Evolutionary conservation across 2,888 invertebrate species (phyloP).

Genomic region (Mactromeris polynyma): DNA sequence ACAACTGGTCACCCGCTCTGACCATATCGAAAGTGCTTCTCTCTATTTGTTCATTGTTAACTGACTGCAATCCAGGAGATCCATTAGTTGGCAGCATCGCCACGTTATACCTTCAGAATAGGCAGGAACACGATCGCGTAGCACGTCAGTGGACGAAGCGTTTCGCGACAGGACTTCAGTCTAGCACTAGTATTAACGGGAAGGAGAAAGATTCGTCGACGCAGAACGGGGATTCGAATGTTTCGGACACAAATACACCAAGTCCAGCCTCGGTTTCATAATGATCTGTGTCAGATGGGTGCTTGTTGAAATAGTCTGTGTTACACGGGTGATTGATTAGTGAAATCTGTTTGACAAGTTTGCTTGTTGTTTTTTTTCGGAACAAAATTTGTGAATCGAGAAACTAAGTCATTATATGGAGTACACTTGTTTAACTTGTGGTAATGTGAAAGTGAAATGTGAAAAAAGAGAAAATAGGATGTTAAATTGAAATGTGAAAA

Average conservation of each 20-base stretch:
- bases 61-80: slow-evolving; percentile 99
- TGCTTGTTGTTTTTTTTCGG: not conserved
- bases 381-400: not conserved
- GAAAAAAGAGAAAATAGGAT: not conserved
- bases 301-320: slow-evolving; percentile 33
- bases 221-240: slow-evolving; percentile 47
- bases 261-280: slow-evolving; percentile 60
- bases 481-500: not conserved
- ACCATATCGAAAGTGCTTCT: slow-evolving; percentile 99
- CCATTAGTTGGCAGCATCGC: slow-evolving; percentile 99
- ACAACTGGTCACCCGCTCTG: slow-evolving; percentile 99
- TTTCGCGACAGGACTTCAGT: slow-evolving; percentile 91
- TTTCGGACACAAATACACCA: slow-evolving; percentile 49
- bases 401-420: slow-evolving; percentile 7
- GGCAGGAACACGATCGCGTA: slow-evolving; percentile 98
- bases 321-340: slow-evolving; percentile 4
- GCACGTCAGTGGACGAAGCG: slow-evolving; percentile 99
- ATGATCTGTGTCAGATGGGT: slow-evolving; percentile 38
- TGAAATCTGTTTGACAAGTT: not conserved
- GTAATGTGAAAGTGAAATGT: not conserved
- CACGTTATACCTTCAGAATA: slow-evolving; percentile 98
- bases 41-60: slow-evolving; percentile 98
- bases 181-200: slow-evolving; percentile 53
- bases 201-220: slow-evolving; percentile 48
- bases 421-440: not conserved